A percentile compares a stretch with the other conserved stretches of the same genome.
phyloP scores from a whole-genome alignment of 2,797 vertebrate genomes.

The Acanthis flammea region DNA sequence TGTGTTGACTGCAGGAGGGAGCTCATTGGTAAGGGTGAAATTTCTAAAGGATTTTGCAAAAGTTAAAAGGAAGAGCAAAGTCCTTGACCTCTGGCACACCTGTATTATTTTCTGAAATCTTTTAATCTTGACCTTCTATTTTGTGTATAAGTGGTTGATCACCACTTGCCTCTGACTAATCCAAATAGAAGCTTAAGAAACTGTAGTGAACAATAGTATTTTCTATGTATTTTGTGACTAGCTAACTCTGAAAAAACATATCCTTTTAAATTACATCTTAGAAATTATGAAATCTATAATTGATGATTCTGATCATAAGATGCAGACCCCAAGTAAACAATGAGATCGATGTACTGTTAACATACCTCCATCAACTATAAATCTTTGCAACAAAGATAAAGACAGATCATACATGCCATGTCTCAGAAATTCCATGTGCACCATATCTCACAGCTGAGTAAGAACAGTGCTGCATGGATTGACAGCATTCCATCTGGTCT shows the following conservation, averaged over 20 bases:
- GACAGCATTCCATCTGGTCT: conserved; percentile 4
- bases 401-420: neutral
- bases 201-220: neutral
- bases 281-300: neutral
- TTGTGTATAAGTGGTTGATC: neutral
- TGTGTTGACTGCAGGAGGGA: neutral
- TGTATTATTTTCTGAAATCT: neutral
- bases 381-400: neutral
- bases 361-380: neutral
- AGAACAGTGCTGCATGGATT: neutral
- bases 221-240: neutral
- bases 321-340: neutral
- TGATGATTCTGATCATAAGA: neutral
- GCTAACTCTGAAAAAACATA: neutral
- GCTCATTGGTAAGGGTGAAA: neutral
- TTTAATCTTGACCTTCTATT: neutral
- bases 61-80: neutral
- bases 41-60: neutral
- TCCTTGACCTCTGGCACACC: neutral
- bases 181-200: neutral
- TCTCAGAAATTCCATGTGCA: neutral
- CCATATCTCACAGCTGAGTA: neutral
- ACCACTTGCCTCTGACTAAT: neutral
- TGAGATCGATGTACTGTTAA: neutral
- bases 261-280: neutral